Conservation (phyloP, 2,888 invertebrate genomes). For the Eubasilissa splendida region DNA sequence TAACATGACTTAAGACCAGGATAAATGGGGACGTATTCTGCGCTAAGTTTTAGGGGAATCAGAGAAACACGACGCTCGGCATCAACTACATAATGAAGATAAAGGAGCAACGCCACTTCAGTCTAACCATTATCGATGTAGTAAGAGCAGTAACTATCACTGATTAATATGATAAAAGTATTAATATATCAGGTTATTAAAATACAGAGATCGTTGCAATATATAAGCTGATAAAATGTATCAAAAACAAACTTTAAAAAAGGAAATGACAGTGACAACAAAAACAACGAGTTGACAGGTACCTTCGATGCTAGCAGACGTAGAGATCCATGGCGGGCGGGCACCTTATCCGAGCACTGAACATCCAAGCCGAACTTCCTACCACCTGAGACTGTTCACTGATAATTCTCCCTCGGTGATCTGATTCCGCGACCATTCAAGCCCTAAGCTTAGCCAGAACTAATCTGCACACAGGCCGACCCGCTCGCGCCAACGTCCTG, state of each 20-base stretch:
- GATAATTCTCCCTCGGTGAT: constrained; percentile 18
- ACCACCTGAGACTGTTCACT: constrained; percentile 35
- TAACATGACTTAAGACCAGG: too few species aligned
- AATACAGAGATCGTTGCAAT: too few species aligned
- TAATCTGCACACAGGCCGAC: constrained; percentile 69
- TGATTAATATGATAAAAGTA: too few species aligned
- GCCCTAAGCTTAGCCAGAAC: constrained; percentile 60
- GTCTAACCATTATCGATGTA: too few species aligned
- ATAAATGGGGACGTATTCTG: too few species aligned
- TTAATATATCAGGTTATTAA: too few species aligned
- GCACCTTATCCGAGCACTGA: constrained; percentile 34
- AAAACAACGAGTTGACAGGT: not conserved
- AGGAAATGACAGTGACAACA: not conserved
- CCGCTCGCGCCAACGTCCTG: constrained; percentile 48
- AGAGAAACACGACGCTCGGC: too few species aligned
- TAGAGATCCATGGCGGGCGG: constrained; percentile 45
- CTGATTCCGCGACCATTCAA: constrained; percentile 54
- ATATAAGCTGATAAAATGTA: too few species aligned
- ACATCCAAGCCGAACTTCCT: constrained; percentile 22
- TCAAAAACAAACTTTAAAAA: not conserved
- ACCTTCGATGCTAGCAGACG: constrained; percentile 48
- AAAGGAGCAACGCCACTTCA: too few species aligned
- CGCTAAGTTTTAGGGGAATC: too few species aligned
- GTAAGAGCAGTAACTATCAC: too few species aligned
- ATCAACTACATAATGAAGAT: too few species aligned